Conservation (phyloP, 2,113 vertebrate genomes). For the Megaptera novaeangliae region DNA sequence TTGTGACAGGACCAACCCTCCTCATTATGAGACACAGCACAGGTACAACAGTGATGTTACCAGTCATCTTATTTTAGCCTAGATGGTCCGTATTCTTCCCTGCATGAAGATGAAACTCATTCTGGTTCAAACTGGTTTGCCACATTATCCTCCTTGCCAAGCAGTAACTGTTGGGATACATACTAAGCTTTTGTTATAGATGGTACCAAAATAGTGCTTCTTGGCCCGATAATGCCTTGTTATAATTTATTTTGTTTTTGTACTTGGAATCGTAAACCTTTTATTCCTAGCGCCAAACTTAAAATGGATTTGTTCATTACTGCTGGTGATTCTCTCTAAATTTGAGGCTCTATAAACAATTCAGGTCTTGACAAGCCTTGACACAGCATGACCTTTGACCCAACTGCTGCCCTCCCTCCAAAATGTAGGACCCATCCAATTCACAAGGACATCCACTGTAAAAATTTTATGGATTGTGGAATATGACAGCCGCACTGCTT, state of each 20-base stretch:
- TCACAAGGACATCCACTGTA: background rate
- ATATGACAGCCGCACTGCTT: background rate
- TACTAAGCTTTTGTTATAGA: background rate
- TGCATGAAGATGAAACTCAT: background rate
- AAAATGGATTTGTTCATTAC: background rate
- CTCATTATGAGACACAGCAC: background rate
- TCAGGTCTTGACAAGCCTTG: background rate
- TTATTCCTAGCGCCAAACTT: background rate
- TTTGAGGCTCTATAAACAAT: background rate
- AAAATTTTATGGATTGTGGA: background rate
- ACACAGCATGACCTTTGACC: background rate
- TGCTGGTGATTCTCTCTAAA: background rate
- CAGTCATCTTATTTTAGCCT: background rate
- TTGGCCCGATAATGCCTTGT: background rate
- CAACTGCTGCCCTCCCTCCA: background rate
- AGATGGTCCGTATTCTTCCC: background rate
- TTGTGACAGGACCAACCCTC: background rate
- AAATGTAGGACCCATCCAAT: background rate
- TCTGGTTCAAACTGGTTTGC: background rate
- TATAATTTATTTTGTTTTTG: background rate
- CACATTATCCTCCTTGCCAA: background rate
- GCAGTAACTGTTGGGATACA: background rate
- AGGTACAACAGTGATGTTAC: too few relatives aligned
- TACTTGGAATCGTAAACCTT: background rate
- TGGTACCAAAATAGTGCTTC: background rate